Evolutionary conservation across 2,113 vertebrate species (phyloP).

Genomic region (Lutjanus erythropterus): DNA sequence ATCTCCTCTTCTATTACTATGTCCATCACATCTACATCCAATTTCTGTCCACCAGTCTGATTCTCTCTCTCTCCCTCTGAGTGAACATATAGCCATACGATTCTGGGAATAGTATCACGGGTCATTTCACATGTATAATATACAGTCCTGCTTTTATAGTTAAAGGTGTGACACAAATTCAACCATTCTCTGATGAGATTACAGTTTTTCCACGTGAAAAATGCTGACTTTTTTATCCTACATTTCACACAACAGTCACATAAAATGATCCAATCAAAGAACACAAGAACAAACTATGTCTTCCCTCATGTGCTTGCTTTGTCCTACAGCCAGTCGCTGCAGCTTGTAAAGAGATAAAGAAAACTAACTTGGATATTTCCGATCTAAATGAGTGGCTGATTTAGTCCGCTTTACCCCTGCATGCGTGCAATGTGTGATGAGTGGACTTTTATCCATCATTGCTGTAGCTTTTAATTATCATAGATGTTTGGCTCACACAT

Average conservation of each 20-base stretch:
- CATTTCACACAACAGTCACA: constrained; percentile 36
- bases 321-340: background rate
- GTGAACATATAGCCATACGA: background rate
- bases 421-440: background rate
- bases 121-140: constrained; percentile 41
- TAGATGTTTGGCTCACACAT: constrained; percentile 10
- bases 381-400: background rate
- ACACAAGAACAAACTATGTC: background rate
- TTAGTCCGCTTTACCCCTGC: background rate
- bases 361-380: background rate
- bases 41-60: background rate
- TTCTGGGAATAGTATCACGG: constrained; percentile 24
- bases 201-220: constrained; percentile 23
- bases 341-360: background rate
- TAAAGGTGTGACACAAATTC: constrained; percentile 3
- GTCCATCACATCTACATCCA: constrained; percentile 4
- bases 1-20: background rate
- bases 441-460: constrained; percentile 3
- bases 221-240: constrained; percentile 18
- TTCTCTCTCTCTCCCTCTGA: background rate
- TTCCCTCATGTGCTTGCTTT: constrained; percentile 3
- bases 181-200: background rate
- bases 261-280: constrained; percentile 13
- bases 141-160: constrained; percentile 9
- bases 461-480: constrained; percentile 1